A percentile compares a stretch with the other conserved stretches of the same genome.
Evolutionary conservation across 2,888 invertebrate genomes (phyloP).

Genomic region (Seira musarum): DNA sequence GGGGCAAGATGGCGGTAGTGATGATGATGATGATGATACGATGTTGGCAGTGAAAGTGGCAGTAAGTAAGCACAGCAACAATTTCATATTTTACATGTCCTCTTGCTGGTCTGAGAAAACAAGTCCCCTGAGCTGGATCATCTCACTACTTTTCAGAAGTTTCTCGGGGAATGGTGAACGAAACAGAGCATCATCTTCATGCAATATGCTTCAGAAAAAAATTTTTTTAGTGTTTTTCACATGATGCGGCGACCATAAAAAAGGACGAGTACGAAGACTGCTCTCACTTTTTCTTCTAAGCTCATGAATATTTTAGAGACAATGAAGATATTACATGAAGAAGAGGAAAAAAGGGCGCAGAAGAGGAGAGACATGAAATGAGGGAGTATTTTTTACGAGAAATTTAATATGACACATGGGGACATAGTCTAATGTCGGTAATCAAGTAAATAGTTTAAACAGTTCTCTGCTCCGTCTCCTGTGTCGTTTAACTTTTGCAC

Average conservation of each 20-base stretch:
- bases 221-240: slow-evolving; percentile 30
- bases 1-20: background rate
- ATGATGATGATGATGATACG: background rate
- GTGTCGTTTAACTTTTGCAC: slow-evolving; percentile 7
- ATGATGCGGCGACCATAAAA: slow-evolving; percentile 24
- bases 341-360: background rate
- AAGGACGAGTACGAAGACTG: background rate
- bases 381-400: slow-evolving; percentile 8
- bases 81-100: slow-evolving; percentile 35
- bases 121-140: slow-evolving; percentile 29
- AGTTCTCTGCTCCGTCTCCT: background rate
- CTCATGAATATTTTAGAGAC: slow-evolving; percentile 31
- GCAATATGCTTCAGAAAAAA: background rate
- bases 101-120: slow-evolving; percentile 6
- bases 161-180: background rate
- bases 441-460: slow-evolving; percentile 56
- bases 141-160: slow-evolving; percentile 12
- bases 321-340: background rate
- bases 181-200: no score
- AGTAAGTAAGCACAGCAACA: slow-evolving; percentile 4
- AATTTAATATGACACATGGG: slow-evolving; percentile 57
- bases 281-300: background rate
- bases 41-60: background rate
- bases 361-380: background rate
- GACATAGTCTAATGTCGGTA: slow-evolving; percentile 53